Conservation (phyloP, 2,113 vertebrate genomes). For the Todiramphus saurophagus region DNA sequence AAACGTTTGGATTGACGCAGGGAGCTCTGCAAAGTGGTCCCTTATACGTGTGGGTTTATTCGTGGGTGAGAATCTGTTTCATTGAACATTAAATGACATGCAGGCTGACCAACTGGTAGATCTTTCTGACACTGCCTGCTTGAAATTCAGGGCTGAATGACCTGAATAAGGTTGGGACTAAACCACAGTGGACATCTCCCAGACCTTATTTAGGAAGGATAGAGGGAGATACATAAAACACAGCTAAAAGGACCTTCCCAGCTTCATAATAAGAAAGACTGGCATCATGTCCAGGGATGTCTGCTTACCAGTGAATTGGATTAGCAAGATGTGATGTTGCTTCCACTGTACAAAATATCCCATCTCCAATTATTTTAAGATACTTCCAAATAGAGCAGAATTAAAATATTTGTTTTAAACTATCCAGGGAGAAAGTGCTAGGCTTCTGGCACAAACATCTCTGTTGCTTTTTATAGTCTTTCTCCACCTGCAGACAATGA, state of each 20-base stretch:
- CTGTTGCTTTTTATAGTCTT: background rate
- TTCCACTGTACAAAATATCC: background rate
- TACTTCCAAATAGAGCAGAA: background rate
- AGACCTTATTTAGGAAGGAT: background rate
- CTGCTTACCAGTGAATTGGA: background rate
- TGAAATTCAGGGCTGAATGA: background rate
- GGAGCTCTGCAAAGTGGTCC: background rate
- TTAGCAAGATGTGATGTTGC: background rate
- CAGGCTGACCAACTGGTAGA: background rate
- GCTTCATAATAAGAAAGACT: background rate
- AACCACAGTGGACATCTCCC: fast-evolving
- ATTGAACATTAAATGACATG: fast-evolving
- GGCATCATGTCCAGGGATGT: background rate
- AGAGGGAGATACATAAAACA: background rate
- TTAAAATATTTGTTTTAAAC: background rate
- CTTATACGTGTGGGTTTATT: too few species aligned
- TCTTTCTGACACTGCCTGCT: background rate
- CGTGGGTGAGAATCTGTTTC: background rate
- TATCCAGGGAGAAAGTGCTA: background rate
- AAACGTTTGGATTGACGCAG: background rate
- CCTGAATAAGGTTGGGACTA: background rate
- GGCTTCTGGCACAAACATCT: background rate
- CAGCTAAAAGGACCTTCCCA: background rate
- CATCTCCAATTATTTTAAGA: background rate
- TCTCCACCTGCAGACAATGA: background rate